Evolutionary conservation across 2,888 invertebrate species (phyloP), one percentile per base, ranked within the genome.

Genomic region (Lasioglossum oenotherae): DNA sequence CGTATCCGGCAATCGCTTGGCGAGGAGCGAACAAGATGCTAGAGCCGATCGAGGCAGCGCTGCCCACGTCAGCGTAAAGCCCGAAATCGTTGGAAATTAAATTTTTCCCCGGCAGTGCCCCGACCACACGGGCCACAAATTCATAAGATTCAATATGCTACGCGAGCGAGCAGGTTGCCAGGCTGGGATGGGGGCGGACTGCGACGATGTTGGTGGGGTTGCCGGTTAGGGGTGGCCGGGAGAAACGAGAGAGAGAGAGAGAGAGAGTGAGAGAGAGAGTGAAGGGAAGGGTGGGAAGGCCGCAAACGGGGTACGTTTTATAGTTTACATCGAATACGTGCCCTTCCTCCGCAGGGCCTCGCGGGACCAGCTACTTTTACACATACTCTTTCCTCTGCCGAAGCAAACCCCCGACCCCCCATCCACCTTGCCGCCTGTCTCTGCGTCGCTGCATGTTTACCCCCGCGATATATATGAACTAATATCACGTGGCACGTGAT

Each of bases 141-240:
- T 94, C 94, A 94, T 94, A 95, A 94, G 94, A 95, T 94, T 94
- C 93, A 94, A 95, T 94, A 94, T 94, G 93, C 93, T 91, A 91
- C 89, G 90, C 88, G 89, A 88, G 88, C 85, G 86, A 91, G 92
- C 91, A 87, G 87, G 91, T 88, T 89, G 86, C 90, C 85, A 86
- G 86, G 75, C 14, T 64, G 82, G 85, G 69, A 76, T 71, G 57
- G 85, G 72, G 74, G 82, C 46, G 44, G 82, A 74, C 81, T 82
- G 88, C 85, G 87, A 88, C 84, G 85, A 87, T 81, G 88, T 77
- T 85, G 74, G 88, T 49, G 78, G 82, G 82, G 76, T 87, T 74
- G 77, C 27, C 49, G 73, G 41, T 57, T 57, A 57, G 71, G 27
- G 78, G 73, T 57, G 41, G 49, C 38, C 23, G 49, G 73, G 31